Evolutionary conservation across 2,888 invertebrate genomes (phyloP), one percentile per base, ranked within the genome.

Genomic region (Cantharis nigra): DNA sequence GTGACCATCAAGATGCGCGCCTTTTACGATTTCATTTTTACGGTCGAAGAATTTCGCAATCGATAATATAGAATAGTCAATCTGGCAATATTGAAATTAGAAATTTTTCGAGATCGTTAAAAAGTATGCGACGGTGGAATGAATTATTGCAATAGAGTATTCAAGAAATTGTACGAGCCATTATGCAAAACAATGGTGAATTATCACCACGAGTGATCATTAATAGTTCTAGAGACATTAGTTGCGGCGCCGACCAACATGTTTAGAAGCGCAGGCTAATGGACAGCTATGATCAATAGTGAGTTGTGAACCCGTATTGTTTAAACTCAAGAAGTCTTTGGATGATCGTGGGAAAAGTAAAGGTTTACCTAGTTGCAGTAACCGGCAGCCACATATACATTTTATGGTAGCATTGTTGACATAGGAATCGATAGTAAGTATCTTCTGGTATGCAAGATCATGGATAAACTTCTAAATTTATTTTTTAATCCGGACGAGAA

Each of bases 321-420:
- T 86, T 85, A 73, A 49, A 72, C 73, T 73, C 79, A 74, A 79
- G 85, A 82, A 67, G 65, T 67, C 83, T 83, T 84, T 80, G 79
- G 82, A 85, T 84, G 86, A 84, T 85, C 87, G 86, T 86, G 86
- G 86, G 86, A 86, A 86, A 86, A 84, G 86, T 80, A 86, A 86
- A 86, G 86, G 83, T 84, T 84, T 80, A 80, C 80, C 78, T 80
- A 81, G 78, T 77, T 78, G 74, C 71, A 72, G 79, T 75, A 78
- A 75, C 78, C 76, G 74, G 76, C 79, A 79, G 79, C 78, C 62
- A 72, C 23, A 67, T 71, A 74, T 74, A 74, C 78, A 78, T 74
- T 70, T 20, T 70, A 74, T 74, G 71, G 78, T 76, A 76, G 78
- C 74, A 73, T 76, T 78, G 76, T 76, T 76, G 78, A 75, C 73